Conservation (phyloP, 2,797 vertebrate genomes). For the Eulemur mongoz region DNA sequence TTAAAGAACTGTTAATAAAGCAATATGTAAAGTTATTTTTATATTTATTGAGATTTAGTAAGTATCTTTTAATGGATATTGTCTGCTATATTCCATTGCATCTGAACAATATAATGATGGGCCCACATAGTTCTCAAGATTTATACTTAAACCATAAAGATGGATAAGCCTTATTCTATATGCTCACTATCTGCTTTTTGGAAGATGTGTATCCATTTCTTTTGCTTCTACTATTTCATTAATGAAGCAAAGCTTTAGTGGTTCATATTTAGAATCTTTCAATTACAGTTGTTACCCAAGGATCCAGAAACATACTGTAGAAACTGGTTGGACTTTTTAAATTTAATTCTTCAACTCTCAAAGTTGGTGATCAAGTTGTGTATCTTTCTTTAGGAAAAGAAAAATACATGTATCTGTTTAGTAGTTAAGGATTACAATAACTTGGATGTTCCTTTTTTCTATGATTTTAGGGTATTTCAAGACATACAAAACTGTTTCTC, state of each 20-base stretch:
- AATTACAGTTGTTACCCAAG: not conserved
- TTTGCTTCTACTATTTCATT: constrained; percentile 24
- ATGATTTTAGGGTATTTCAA: not conserved
- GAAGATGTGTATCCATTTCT: not conserved
- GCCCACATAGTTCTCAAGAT: not conserved
- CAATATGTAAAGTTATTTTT: not conserved
- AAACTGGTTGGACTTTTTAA: not conserved
- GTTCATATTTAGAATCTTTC: not conserved
- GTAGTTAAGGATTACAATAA: not conserved
- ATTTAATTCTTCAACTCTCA: not conserved
- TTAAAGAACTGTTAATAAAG: not conserved
- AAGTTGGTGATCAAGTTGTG: not conserved
- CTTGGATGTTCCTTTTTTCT: not conserved
- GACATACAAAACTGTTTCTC: not conserved
- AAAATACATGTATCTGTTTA: not conserved
- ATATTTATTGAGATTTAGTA: not conserved
- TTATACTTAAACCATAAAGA: constrained; percentile 25
- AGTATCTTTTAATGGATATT: not conserved
- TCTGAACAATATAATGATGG: not conserved
- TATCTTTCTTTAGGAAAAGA: not conserved
- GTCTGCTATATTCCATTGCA: not conserved
- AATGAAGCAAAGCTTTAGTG: constrained; percentile 4
- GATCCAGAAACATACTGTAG: not conserved
- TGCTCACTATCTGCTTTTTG: not conserved
- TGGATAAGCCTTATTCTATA: not conserved